Evolutionary conservation across 2,888 invertebrate genomes (phyloP).

Genomic region (Noctua janthina): DNA sequence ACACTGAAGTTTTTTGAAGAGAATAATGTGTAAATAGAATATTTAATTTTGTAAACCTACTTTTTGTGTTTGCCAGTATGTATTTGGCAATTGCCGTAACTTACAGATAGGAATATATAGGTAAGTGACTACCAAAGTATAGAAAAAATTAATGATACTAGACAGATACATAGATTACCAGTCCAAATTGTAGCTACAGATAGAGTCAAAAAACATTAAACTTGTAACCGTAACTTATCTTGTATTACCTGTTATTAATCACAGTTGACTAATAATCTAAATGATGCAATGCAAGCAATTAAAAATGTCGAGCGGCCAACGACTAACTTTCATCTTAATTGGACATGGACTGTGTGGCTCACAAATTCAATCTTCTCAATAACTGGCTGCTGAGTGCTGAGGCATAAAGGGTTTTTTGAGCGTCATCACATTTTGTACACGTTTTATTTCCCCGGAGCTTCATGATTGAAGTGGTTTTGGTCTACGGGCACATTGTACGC

Average conservation of each 20-base stretch:
- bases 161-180: not conserved
- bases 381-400: conserved; percentile 58
- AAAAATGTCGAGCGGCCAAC: conserved; percentile 16
- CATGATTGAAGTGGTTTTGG: conserved; percentile 75
- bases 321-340: conserved; percentile 52
- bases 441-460: conserved; percentile 60
- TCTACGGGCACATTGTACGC: conserved; percentile 86
- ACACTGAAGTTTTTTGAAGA: conserved; percentile 9
- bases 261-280: conserved; percentile 11
- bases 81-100: not conserved
- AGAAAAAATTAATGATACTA: not conserved
- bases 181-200: not conserved
- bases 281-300: conserved; percentile 20
- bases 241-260: conserved; percentile 18
- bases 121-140: not conserved
- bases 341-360: conserved; percentile 38
- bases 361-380: conserved; percentile 53
- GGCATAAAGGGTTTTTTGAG: conserved; percentile 68
- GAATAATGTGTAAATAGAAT: not conserved
- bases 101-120: not conserved
- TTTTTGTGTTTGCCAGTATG: not conserved
- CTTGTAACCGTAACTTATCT: not conserved
- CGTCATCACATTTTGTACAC: conserved; percentile 56
- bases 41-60: not conserved
- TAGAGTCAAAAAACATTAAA: not conserved